A percentile compares a stretch with the other conserved stretches of the same genome.
These are phyloP conservation scores for Sebastes taczanowskii DNA, from an alignment of 2,797 vertebrate species.

Conservation along the genomic window DNA sequence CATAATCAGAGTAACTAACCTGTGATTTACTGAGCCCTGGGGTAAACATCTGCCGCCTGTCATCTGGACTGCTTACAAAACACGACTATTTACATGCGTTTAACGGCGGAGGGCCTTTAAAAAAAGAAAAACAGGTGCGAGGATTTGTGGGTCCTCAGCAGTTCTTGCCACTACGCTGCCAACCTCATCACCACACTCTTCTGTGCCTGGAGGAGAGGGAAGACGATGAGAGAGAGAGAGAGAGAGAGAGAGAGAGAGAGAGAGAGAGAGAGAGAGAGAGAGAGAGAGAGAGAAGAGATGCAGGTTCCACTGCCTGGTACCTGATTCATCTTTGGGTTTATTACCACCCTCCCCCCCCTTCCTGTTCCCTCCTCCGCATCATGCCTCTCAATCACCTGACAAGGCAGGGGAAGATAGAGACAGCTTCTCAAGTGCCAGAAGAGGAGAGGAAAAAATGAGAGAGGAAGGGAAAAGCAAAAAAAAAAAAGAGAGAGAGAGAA, in stretches of 20 bases:
- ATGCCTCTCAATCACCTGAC: constrained; percentile 55
- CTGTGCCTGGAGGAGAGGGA: constrained; percentile 28
- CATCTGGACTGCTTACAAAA: constrained; percentile 64
- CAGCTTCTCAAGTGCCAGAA: background rate
- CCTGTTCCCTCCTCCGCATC: constrained; percentile 1
- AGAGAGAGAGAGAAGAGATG: background rate
- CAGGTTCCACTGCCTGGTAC: constrained; percentile 8
- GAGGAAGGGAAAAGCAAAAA: background rate
- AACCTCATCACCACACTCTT: constrained; percentile 42
- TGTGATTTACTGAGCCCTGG: constrained; percentile 69
- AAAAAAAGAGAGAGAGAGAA: background rate
- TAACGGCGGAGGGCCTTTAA: constrained; percentile 30
- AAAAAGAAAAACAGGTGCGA: background rate
- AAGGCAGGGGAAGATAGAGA: constrained; percentile 11
- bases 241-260: background rate
- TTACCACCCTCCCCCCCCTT: constrained; percentile 7
- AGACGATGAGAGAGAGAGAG: background rate
- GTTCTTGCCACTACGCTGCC: constrained; percentile 29
- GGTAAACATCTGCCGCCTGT: constrained; percentile 73
- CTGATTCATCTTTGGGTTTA: constrained; percentile 55
- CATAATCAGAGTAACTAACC: constrained; percentile 70
- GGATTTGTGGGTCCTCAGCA: constrained; percentile 63
- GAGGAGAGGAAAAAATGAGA: background rate
- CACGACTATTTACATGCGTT: constrained; percentile 58
- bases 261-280: background rate